Evolutionary conservation across 2,888 invertebrate genomes (phyloP).

Genomic region (Epinotia brunnichana): DNA sequence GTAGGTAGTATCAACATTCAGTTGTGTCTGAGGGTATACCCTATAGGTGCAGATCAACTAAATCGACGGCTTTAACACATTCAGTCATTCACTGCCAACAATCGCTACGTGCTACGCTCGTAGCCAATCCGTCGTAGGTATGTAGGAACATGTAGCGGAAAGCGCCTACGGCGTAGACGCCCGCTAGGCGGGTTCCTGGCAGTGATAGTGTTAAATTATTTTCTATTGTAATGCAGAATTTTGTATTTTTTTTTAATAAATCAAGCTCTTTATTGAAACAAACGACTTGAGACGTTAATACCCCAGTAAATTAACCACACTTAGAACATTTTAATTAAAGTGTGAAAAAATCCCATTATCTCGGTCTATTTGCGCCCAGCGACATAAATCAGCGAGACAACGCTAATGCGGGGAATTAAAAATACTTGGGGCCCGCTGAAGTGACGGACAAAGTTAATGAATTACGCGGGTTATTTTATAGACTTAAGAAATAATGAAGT

Average conservation of each 20-base stretch:
- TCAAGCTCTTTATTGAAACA: constrained; percentile 4
- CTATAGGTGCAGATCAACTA: no score
- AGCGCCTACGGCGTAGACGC: no score
- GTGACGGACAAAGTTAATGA: constrained; percentile 82
- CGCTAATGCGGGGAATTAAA: constrained; percentile 81
- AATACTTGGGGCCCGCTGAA: constrained; percentile 73
- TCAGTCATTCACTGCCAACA: no score
- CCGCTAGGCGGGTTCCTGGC: no score
- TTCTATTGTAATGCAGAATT: neutral
- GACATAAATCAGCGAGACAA: constrained; percentile 80
- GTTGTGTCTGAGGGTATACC: no score
- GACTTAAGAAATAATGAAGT: constrained; percentile 9
- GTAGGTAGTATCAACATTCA: no score
- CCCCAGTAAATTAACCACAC: constrained; percentile 46
- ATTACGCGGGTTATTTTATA: constrained; percentile 79
- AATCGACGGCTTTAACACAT: no score
- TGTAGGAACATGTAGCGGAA: no score
- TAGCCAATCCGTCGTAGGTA: no score
- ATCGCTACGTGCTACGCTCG: no score
- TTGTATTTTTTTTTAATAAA: neutral
- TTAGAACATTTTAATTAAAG: constrained; percentile 74
- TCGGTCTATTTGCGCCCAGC: constrained; percentile 67
- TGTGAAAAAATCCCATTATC: constrained; percentile 79
- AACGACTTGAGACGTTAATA: constrained; percentile 38
- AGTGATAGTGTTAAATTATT: neutral